Base-by-base conservation (phyloP, 1,140 invertebrate species). In the Bradysia coprophila region DNA sequence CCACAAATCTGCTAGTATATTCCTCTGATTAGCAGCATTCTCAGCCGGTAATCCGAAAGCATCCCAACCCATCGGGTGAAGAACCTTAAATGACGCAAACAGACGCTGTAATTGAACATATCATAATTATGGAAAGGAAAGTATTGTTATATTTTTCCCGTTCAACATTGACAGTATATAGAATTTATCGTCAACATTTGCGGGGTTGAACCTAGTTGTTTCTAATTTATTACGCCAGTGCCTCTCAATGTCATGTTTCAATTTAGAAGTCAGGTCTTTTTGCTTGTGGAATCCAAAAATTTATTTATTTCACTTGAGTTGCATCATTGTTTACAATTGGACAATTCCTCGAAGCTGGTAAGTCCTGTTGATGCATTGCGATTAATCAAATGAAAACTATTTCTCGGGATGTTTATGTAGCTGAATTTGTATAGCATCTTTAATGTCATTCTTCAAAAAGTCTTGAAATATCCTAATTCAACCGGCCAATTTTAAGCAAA, bases 31-130 rank as follows among this genome's bases (percentile, higher is more conserved):
- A 5, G 96, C 95, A 42, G 96, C 96, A 76, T 99, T 99, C 67
- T 99, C 96, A 3, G 96, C 96, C 18, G 95, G 96, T 36, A 99
- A 67, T 24, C 96, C 96, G 76, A 99, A 99, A 6, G 94, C 87
- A 73, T 99, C 96, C 91, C 93, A 99, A 2, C 96, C 96, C 67
- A 99, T 98, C n/a, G 94, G 94, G 65, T 97, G 90, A 44, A 98
- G 23, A 51, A 78, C 79, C 64, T 80, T 70, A n/a, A n/a, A n/a
- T 56, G 73, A 74, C 43, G 83, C 83, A 59, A 75, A 73, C 63
- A 91, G 71, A 49, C 75, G 67, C 51, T 94, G 77, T 64, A 87
- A 97, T 44, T 89, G 67, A 21, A 93, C 84, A 99, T 89, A 58
- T 99, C 96, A 8, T 99, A 68, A 41, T 80, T 75, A 97, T 10